Evolutionary conservation across 1,140 invertebrate genomes (phyloP).

Genomic region (Tachypleus tridentatus): DNA sequence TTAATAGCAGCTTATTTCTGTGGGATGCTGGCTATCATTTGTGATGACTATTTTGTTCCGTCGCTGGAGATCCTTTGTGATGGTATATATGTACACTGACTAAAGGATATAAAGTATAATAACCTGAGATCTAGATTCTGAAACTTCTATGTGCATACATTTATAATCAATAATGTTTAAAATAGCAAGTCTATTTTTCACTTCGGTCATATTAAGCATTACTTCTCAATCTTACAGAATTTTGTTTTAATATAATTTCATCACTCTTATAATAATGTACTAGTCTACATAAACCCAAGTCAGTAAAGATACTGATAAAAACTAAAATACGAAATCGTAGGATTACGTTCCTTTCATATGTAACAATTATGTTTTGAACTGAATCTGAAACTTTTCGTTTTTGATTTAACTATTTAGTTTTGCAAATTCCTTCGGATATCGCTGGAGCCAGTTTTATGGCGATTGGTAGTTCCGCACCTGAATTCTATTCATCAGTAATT

Average conservation of each 20-base stretch:
- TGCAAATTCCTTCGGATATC: constrained; percentile 35
- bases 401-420: constrained; percentile 7
- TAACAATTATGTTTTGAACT: neutral
- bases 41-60: constrained; percentile 79
- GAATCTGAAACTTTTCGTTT: neutral
- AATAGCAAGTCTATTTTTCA: too few species aligned
- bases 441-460: constrained; percentile 42
- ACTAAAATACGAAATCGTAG: too few species aligned
- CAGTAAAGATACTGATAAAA: too few species aligned
- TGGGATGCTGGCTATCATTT: constrained; percentile 68
- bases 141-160: neutral
- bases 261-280: too few species aligned
- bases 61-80: constrained; percentile 62
- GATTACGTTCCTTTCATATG: neutral
- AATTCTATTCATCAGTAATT: constrained; percentile 36
- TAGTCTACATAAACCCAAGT: too few species aligned
- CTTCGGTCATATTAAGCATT: too few species aligned
- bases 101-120: neutral
- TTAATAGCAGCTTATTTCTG: constrained; percentile 64
- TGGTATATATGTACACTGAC: constrained; percentile 6
- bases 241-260: too few species aligned
- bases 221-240: too few species aligned
- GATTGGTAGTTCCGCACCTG: constrained; percentile 38
- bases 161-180: too few species aligned
- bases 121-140: too few species aligned